Conservation (phyloP, 2,113 vertebrate genomes). For the Lichenostomus cassidix region DNA sequence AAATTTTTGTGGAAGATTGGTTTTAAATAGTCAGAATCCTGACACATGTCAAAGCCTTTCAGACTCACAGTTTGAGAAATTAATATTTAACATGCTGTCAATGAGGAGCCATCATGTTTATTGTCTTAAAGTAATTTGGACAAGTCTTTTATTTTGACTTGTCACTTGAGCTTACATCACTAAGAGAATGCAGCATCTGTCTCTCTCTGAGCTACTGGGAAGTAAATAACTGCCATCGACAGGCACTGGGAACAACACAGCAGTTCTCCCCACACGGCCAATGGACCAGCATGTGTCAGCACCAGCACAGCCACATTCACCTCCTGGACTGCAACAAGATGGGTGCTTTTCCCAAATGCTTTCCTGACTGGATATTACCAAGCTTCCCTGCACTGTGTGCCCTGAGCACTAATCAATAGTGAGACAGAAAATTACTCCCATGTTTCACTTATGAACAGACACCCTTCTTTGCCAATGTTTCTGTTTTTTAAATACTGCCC, state of each 20-base stretch:
- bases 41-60: conserved; percentile 2
- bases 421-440: not conserved
- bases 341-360: not conserved
- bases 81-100: conserved; percentile 28
- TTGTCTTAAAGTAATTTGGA: not conserved
- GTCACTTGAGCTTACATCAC: conserved; percentile 20
- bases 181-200: not conserved
- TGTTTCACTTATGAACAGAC: not conserved
- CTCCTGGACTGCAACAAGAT: not conserved
- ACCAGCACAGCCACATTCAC: not conserved
- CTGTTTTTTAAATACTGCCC: not conserved
- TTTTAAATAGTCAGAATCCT: conserved; percentile 7
- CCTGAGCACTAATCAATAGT: not conserved
- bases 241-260: not conserved
- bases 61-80: not conserved
- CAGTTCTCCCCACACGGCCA: not conserved
- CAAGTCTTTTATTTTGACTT: conserved; percentile 12
- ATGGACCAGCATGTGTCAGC: not conserved
- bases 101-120: not conserved
- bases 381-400: not conserved
- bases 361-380: not conserved
- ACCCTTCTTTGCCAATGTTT: not conserved
- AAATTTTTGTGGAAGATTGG: not conserved
- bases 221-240: not conserved
- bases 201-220: not conserved